Evolutionary conservation across 2,797 vertebrate species (phyloP).

Genomic region (Tenualosa thibaudeaui): DNA sequence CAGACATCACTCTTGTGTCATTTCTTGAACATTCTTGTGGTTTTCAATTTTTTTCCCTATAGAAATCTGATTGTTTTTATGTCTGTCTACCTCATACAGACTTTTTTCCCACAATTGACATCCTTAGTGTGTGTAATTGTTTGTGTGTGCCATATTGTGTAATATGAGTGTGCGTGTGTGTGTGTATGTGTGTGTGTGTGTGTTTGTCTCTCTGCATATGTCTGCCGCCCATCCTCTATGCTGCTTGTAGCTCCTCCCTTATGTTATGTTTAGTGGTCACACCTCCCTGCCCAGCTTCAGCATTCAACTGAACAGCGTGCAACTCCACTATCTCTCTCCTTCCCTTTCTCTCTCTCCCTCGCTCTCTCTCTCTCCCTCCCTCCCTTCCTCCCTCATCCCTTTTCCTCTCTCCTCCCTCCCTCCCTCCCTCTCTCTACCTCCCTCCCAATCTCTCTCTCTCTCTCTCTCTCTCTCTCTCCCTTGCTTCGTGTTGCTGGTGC

Average conservation of each 20-base stretch:
- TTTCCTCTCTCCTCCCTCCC: background rate
- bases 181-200: background rate
- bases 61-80: too few relatives aligned
- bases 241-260: slow-evolving; percentile 49
- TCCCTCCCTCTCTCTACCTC: background rate
- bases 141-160: too few relatives aligned
- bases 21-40: too few relatives aligned
- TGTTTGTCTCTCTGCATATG: background rate
- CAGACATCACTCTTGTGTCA: background rate
- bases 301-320: slow-evolving; percentile 21
- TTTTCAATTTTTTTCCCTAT: too few relatives aligned
- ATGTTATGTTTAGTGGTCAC: slow-evolving; percentile 35
- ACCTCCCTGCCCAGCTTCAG: slow-evolving; percentile 42
- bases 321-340: slow-evolving; percentile 8
- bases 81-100: too few relatives aligned
- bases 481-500: background rate
- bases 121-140: background rate
- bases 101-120: background rate
- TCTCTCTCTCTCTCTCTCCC: background rate
- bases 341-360: slow-evolving; percentile 19
- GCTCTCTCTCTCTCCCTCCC: background rate
- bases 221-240: slow-evolving; percentile 1
- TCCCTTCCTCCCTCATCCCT: background rate
- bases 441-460: background rate
- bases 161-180: background rate